phyloP scores from a whole-genome alignment of 2,888 invertebrate genomes.

The Odontocolon sp. region DNA sequence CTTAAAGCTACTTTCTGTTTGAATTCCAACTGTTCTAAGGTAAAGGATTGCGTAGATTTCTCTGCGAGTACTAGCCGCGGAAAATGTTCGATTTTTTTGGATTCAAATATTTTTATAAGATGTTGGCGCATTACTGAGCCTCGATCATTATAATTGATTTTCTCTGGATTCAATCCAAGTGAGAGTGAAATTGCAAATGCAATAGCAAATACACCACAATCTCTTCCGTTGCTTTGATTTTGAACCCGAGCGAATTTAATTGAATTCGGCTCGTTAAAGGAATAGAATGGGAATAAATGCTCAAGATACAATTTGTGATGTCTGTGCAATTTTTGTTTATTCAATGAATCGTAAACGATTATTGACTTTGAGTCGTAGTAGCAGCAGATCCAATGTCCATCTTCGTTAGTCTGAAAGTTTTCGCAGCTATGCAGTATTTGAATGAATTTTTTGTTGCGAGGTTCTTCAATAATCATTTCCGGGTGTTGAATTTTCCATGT shows the following conservation, averaged over 20 bases:
- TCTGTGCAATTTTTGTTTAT: slow-evolving; percentile 19
- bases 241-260: slow-evolving; percentile 36
- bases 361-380: slow-evolving; percentile 37
- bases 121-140: slow-evolving; percentile 7
- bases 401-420: slow-evolving; percentile 18
- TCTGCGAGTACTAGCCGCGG: not conserved
- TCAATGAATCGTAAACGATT: slow-evolving; percentile 50
- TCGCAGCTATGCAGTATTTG: slow-evolving; percentile 39
- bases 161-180: slow-evolving; percentile 13
- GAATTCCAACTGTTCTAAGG: not conserved
- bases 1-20: too few species aligned
- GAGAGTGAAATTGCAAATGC: too few species aligned
- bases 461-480: too few species aligned
- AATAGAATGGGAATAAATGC: slow-evolving; percentile 40
- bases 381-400: slow-evolving; percentile 46
- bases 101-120: slow-evolving; percentile 32
- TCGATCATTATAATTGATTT: slow-evolving; percentile 10
- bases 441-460: slow-evolving; percentile 19
- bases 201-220: slow-evolving; percentile 38
- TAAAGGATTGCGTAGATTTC: not conserved
- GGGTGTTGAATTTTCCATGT: slow-evolving; percentile 22
- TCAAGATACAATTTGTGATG: slow-evolving; percentile 30
- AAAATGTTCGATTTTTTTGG: slow-evolving; percentile 1
- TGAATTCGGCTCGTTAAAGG: not conserved
- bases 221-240: slow-evolving; percentile 36